phyloP scores from a whole-genome alignment of 2,888 invertebrate species.

The Eilema depressum region DNA sequence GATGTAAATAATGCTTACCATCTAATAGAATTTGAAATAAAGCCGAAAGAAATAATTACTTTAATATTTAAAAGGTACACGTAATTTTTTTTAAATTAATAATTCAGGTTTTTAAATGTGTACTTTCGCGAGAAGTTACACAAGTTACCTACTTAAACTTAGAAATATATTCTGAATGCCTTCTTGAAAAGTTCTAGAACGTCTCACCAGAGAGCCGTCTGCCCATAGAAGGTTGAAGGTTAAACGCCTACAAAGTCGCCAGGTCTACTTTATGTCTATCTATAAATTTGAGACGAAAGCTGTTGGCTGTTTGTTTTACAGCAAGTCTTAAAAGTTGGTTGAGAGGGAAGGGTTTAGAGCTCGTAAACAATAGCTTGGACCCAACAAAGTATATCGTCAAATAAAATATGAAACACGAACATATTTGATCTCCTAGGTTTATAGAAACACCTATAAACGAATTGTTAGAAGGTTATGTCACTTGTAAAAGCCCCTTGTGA shows the following conservation, averaged over 20 bases:
- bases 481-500: constrained; percentile 14
- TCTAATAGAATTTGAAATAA: too few relatives aligned
- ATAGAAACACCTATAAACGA: constrained; percentile 12
- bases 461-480: constrained; percentile 10
- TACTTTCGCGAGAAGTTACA: background rate
- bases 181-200: background rate
- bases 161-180: background rate
- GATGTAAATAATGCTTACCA: too few relatives aligned
- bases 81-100: background rate
- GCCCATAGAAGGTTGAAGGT: background rate
- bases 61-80: too few relatives aligned
- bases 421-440: constrained; percentile 16
- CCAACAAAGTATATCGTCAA: constrained; percentile 21
- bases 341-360: constrained; percentile 23
- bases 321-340: constrained; percentile 21
- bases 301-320: constrained; percentile 24
- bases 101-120: background rate
- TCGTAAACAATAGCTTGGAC: constrained; percentile 23
- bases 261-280: constrained; percentile 15
- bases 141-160: constrained; percentile 4
- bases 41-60: too few relatives aligned
- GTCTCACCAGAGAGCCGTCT: background rate
- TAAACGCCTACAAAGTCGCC: constrained; percentile 14
- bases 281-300: constrained; percentile 24
- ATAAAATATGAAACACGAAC: constrained; percentile 24